Evolutionary conservation across 2,113 vertebrate genomes (phyloP).

Genomic region (Pachyramphus minor): DNA sequence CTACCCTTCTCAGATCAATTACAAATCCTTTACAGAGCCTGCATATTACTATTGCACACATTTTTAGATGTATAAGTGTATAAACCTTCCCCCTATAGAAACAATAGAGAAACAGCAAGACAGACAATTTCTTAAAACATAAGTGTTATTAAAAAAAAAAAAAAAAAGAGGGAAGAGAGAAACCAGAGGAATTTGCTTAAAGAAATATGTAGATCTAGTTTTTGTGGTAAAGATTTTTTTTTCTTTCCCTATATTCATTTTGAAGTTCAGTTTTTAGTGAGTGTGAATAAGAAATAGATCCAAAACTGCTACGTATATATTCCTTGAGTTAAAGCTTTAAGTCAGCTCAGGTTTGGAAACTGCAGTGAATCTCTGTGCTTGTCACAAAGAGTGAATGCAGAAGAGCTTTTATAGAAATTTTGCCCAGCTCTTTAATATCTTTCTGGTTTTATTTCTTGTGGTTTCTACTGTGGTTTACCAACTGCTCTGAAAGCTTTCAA

Average conservation of each 20-base stretch:
- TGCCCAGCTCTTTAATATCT: background rate
- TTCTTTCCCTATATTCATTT: background rate
- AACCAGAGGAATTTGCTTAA: background rate
- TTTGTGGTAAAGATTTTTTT: background rate
- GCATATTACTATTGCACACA: background rate
- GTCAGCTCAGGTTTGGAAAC: background rate
- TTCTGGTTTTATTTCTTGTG: background rate
- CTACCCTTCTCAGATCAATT: background rate
- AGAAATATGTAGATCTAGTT: background rate
- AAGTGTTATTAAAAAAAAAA: background rate
- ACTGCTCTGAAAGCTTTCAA: background rate
- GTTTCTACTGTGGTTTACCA: background rate
- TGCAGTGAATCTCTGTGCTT: background rate
- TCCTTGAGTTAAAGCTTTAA: background rate
- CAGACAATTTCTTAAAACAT: background rate
- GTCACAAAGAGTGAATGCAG: background rate
- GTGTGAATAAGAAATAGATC: background rate
- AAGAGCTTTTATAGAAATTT: background rate
- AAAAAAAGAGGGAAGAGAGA: fast-evolving
- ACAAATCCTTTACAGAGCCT: background rate
- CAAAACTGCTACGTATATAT: background rate
- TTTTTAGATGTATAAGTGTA: background rate
- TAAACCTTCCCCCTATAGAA: fast-evolving
- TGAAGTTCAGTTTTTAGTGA: background rate
- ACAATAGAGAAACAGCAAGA: background rate